Evolutionary conservation across 2,797 vertebrate species (phyloP), one percentile per base, ranked within the genome.

Genomic region (Todus mexicanus): DNA sequence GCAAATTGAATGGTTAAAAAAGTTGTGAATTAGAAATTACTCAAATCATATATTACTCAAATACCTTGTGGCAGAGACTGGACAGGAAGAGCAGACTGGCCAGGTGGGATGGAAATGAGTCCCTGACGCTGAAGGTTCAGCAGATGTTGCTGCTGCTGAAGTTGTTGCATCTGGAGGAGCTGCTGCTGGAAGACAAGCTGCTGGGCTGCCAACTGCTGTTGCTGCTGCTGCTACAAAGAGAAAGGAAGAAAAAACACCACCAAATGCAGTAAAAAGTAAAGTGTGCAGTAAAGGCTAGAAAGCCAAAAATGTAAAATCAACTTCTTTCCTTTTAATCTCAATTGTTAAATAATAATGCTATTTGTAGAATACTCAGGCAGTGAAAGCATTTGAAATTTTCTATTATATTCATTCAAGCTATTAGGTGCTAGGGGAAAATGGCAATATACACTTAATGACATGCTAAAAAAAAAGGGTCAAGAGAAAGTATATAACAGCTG

Each of bases 151-250:
- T 99, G 99, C 98, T 99, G 99, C 97, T 99, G 99, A 97, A 99
- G 98, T 98, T 99, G 99, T 97, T 99, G 99, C 99, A 99, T 99
- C 98, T 99, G 99, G 97, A 99, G 98, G 97, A 99, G 99, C 98
- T 99, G 99, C 98, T 99, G 99, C 98, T 99, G 99, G 98, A 99
- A 99, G 98, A 99, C 99, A 97, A 99, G 98, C 99, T 99, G 99
- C 98, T 99, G 99, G 94, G 99, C 99, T 47, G 99, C 99, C 98
- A 99, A 98, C 98, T 99, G 99, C 98, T 99, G 99, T 96, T 99
- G 99, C 96, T 98, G 98, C 75, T 98, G 98, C 94, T 98, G 98
- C 94, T 98, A 74, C n/a, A 60, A 71, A 82, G 33, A 73, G 59
- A 60, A 75, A 2, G 2, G 7, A 2, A 8, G 4, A 2, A 1